Evolutionary conservation across 2,888 invertebrate species (phyloP).

Genomic region (Phasia obesa): DNA sequence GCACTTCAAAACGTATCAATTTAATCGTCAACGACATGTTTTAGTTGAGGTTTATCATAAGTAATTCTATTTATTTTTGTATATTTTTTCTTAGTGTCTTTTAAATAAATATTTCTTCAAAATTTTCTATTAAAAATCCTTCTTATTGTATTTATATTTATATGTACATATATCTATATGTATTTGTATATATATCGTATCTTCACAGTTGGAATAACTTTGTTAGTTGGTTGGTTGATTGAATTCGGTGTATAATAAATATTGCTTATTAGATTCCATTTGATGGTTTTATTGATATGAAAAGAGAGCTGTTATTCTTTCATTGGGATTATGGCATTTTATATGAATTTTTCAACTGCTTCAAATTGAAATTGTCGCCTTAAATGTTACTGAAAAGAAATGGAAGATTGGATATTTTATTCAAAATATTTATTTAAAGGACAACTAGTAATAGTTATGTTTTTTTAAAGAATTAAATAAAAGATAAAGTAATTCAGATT

Average conservation of each 20-base stretch:
- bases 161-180: too few relatives aligned
- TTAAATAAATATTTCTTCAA: constrained; percentile 30
- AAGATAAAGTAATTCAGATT: too few relatives aligned
- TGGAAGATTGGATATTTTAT: too few relatives aligned
- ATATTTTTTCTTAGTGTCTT: background rate
- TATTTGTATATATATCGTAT: background rate
- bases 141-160: background rate
- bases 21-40: constrained; percentile 88
- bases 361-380: background rate
- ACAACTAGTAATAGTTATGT: too few relatives aligned
- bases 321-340: background rate
- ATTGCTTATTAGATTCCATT: constrained; percentile 66
- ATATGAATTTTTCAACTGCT: background rate
- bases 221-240: constrained; percentile 46
- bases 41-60: background rate
- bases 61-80: background rate
- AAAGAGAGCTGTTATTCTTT: constrained; percentile 4
- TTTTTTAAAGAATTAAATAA: too few relatives aligned
- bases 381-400: too few relatives aligned
- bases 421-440: too few relatives aligned
- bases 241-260: constrained; percentile 62
- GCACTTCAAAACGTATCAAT: constrained; percentile 87
- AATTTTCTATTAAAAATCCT: constrained; percentile 16
- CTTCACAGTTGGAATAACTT: constrained; percentile 52
- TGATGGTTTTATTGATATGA: constrained; percentile 56